Evolutionary conservation across 2,888 invertebrate genomes (phyloP), one percentile per base, ranked within the genome.

Genomic region (Clusia tigrina): DNA sequence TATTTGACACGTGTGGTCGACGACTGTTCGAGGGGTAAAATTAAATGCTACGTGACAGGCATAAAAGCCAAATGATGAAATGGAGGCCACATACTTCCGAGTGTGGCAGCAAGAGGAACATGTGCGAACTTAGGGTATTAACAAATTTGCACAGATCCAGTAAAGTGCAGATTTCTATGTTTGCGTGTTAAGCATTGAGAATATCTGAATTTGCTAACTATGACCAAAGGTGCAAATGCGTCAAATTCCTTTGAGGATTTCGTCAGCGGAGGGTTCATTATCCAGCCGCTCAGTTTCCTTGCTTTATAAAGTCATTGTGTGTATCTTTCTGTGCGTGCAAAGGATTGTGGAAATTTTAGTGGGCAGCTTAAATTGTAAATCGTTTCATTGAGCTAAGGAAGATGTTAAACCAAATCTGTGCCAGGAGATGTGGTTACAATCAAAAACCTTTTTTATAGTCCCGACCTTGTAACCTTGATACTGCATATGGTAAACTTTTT

Each of bases 41-140:
- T 62, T 64, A 62, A 64, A 64, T 62, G 59, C 61, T 26, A 62
- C 64, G 64, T 64, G 64, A 58, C 61, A 53, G 23, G 56, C 61
- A 59, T 64, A 46, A 18, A 42, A 54, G 54, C 38, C 12, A 57
- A 23, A 12, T 32, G 6, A 32, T 32, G 6, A 9, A 12, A 9
- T 32, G 32, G 32, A 6, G 32, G 6, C 32, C 12, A 12, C 32
- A 32, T 32, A 32, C 32, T 9, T 32, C 12, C 12, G 12, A 9
- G 32, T 32, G 32, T 32, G n/a, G n/a, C n/a, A n/a, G n/a, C n/a
- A n/a, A 12, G 32, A 32, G 12, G n/a, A 42, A 42, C 42, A 22
- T 48, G 48, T 48, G 42, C 42, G 20, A 20, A 22, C 48, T 2
- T 18, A 25, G 18, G 54, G 58, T 58, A 64, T 64, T 64, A 64